Evolutionary conservation across 2,113 vertebrate species (phyloP).

Genomic region (Triplophysa tibetana): DNA sequence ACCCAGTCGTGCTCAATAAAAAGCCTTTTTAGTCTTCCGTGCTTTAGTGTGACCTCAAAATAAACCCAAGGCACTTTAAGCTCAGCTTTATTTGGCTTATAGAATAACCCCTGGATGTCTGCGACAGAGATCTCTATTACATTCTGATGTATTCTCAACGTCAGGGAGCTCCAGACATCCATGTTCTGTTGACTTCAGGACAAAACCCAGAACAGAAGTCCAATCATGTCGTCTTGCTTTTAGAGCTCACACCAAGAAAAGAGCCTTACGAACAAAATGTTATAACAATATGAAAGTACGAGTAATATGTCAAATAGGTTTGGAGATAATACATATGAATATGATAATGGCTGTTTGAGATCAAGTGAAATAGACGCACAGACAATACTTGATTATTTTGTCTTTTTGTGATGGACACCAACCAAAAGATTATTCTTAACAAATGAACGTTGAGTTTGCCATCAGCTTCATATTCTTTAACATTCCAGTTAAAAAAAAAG

Average conservation of each 20-base stretch:
- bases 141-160: not conserved
- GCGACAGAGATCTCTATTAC: no score
- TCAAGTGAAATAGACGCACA: no score
- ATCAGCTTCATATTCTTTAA: not conserved
- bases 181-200: no score
- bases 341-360: no score
- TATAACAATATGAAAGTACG: no score
- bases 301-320: no score
- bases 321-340: no score
- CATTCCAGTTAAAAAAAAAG: not conserved
- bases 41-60: conserved; percentile 52
- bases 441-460: not conserved
- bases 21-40: conserved; percentile 40
- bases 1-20: conserved; percentile 29
- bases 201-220: no score
- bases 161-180: not conserved
- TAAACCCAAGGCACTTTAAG: conserved; percentile 45
- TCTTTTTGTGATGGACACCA: not conserved
- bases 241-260: no score
- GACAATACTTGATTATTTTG: no score
- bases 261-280: no score
- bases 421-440: not conserved
- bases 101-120: conserved; percentile 4
- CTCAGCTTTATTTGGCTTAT: not conserved
- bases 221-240: no score